Conservation (phyloP, 2,797 vertebrate species). For the Pseudochirops corinnae region DNA sequence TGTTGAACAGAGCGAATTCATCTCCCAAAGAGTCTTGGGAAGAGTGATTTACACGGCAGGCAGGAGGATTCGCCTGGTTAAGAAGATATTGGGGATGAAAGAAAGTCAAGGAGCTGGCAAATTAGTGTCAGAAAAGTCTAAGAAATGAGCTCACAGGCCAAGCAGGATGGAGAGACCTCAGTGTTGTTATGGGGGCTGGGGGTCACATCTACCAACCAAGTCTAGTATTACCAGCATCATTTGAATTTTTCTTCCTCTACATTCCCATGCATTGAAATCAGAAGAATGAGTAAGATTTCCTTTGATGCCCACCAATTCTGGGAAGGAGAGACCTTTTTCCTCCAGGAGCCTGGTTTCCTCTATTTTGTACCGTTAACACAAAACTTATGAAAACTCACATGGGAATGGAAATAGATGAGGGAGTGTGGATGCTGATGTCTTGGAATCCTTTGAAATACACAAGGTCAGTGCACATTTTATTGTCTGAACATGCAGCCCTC, state of each 20-base stretch:
- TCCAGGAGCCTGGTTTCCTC: background rate
- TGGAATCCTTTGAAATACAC: slow-evolving; percentile 68
- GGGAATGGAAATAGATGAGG: slow-evolving; percentile 61
- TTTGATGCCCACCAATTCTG: slow-evolving; percentile 53
- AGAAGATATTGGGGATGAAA: background rate
- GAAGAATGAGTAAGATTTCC: background rate
- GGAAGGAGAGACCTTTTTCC: slow-evolving; percentile 53
- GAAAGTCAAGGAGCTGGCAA: background rate
- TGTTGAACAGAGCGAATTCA: background rate
- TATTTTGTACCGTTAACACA: slow-evolving; percentile 50
- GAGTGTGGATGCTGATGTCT: slow-evolving; percentile 55
- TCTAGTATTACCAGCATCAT: background rate
- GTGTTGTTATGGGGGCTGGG: background rate
- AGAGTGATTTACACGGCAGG: background rate
- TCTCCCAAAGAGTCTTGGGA: background rate
- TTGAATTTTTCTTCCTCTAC: slow-evolving; percentile 26
- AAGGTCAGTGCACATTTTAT: slow-evolving; percentile 62
- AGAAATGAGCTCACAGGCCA: background rate
- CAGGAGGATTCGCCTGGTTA: background rate
- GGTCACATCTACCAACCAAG: background rate
- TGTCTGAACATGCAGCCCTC: slow-evolving; percentile 68
- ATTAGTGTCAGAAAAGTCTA: background rate
- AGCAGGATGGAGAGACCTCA: rapidly evolving
- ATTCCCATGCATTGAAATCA: background rate
- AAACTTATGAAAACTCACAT: slow-evolving; percentile 56